A percentile compares a stretch with the other conserved stretches of the same genome.
Evolutionary conservation across 2,888 invertebrate genomes (phyloP).

Genomic region (Linnaemya tessellans): DNA sequence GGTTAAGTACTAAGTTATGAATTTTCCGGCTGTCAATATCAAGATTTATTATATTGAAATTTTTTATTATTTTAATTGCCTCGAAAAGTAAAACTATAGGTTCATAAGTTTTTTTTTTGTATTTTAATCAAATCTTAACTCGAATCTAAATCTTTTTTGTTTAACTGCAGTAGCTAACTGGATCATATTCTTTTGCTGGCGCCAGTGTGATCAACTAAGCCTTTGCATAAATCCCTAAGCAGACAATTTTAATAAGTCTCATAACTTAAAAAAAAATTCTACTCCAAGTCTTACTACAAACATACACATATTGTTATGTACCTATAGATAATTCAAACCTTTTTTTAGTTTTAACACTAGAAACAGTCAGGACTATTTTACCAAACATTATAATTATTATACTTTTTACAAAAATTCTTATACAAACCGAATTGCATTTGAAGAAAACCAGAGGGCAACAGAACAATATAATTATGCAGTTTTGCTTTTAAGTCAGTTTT

Average conservation of each 20-base stretch:
- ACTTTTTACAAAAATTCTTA: background rate
- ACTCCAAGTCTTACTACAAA: constrained; percentile 14
- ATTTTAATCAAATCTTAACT: constrained; percentile 50
- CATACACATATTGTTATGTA: background rate
- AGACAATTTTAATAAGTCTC: constrained; percentile 63
- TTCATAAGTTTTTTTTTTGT: constrained; percentile 29
- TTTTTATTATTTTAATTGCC: too few relatives aligned
- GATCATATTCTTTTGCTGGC: constrained; percentile 39
- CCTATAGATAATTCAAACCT: background rate
- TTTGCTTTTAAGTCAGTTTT: constrained; percentile 24
- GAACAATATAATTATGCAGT: background rate
- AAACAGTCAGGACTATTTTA: background rate
- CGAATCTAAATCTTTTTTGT: constrained; percentile 46
- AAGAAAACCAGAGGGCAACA: background rate
- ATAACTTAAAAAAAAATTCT: constrained; percentile 55
- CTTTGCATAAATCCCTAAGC: constrained; percentile 52
- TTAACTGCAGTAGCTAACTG: background rate
- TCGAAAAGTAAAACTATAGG: constrained; percentile 1
- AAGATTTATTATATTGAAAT: constrained; percentile 11
- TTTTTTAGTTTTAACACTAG: background rate
- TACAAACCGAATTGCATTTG: background rate
- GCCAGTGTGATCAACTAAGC: constrained; percentile 51
- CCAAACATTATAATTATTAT: background rate
- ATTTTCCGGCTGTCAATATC: background rate
- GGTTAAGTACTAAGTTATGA: too few relatives aligned